A percentile compares a stretch with the other conserved stretches of the same genome.
Evolutionary conservation across 2,888 invertebrate genomes (phyloP).

Genomic region (Erannis defoliaria): DNA sequence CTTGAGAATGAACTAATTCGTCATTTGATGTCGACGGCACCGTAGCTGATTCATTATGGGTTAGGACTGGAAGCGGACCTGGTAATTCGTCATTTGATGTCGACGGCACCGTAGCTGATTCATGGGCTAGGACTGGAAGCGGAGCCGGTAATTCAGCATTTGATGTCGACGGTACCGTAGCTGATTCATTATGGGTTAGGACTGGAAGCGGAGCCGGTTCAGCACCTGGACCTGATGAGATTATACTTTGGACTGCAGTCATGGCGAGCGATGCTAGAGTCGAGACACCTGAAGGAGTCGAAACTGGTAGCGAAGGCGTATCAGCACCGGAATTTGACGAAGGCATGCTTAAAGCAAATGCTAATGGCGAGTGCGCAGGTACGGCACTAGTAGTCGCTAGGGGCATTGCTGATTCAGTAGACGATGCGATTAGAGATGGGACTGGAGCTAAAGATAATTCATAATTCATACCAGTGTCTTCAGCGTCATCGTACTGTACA

Average conservation of each 20-base stretch:
- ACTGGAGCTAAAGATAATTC: background rate
- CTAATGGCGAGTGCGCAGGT: background rate
- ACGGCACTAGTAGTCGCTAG: background rate
- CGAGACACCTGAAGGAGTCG: background rate
- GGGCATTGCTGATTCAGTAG: background rate
- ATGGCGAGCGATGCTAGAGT: background rate
- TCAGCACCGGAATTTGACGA: background rate
- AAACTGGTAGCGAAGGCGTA: background rate
- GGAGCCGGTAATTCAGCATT: background rate
- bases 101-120: too few species aligned
- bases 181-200: too few species aligned
- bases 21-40: too few species aligned
- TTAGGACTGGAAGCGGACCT: background rate
- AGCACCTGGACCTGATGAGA: background rate
- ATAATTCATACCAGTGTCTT: background rate
- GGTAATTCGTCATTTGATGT: too few species aligned
- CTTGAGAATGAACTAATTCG: too few species aligned
- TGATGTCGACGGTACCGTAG: too few species aligned
- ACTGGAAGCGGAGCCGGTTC: too few species aligned
- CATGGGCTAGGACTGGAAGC: too few species aligned
- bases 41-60: too few species aligned
- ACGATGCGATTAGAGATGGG: background rate
- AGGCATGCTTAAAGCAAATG: background rate
- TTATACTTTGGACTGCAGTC: background rate
- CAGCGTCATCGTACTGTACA: background rate